Base-by-base conservation (phyloP, 2,888 invertebrate species). In the Cylindroiulus punctatus region DNA sequence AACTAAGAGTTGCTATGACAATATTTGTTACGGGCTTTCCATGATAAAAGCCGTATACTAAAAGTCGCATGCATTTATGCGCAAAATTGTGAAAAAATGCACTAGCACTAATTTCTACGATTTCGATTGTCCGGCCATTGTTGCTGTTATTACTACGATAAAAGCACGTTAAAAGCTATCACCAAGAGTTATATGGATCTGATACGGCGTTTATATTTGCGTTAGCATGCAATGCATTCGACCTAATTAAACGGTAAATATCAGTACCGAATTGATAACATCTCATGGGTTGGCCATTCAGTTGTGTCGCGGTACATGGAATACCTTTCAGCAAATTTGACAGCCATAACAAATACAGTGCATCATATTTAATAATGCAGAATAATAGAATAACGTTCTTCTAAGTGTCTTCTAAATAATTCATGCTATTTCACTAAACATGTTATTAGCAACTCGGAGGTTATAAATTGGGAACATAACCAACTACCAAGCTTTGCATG, bases 1-100 rank as follows among this genome's bases (percentile, higher is more conserved):
- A 65, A 85, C 40, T 52, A 32, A 65, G 65, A 85, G 85, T 85
- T 85, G 85, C 85, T 85, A 85, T 85, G 85, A 85, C 85, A 85
- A 85, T 85, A 85, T 85, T 85, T 85, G 85, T 85, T 85, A 40
- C 65, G 17, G 36, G 76, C 76, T 76, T 52, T 76, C 12, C 4
- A 17, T 76, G 76, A 76, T 26, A 76, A 76, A 76, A 76, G 76
- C 76, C 30, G 17, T 26, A 40, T 40, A 76, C 76, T 76, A 76
- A 76, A 76, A 30, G 30, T 76, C 76, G 76, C 76, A 32, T 76
- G 76, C 76, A 76, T 32, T 32, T 76, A 76, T 76, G 76, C 30
- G 76, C 17, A 30, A 76, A 76, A 76, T 76, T 76, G 26, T 17
- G 76, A 76, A 76, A 76, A 76, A 76, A 76, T 4, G 30, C 30